Conservation (phyloP, 2,888 invertebrate species). For the Melanargia galathea region DNA sequence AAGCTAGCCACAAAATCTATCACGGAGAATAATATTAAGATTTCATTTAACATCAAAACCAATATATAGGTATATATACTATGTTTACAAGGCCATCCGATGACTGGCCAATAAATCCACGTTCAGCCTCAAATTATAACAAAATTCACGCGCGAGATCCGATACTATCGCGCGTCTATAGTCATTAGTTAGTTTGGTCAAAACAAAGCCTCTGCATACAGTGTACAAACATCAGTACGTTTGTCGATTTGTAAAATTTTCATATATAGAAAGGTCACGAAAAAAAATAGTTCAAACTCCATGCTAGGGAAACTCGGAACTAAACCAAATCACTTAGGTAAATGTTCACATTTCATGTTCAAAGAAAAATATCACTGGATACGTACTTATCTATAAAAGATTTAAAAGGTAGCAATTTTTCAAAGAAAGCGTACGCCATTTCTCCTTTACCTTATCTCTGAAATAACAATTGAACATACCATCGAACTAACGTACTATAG, state of each 20-base stretch:
- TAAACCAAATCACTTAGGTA: conserved; percentile 1
- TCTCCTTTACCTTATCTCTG: conserved; percentile 17
- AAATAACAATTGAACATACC: conserved; percentile 32
- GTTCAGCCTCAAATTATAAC: conserved; percentile 35
- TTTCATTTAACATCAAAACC: too few species aligned
- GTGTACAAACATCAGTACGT: conserved; percentile 10
- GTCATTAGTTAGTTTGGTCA: conserved; percentile 59
- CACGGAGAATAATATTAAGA: too few species aligned
- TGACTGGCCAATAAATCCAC: conserved; percentile 37
- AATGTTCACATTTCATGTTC: background rate
- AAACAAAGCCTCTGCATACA: conserved; percentile 53
- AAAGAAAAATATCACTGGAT: conserved; percentile 6
- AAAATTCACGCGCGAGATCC: conserved; percentile 37
- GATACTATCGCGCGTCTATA: conserved; percentile 40
- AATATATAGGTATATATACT: too few species aligned
- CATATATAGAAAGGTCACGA: too few species aligned
- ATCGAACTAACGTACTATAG: conserved; percentile 17
- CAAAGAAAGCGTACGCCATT: conserved; percentile 20
- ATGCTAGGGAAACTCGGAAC: background rate
- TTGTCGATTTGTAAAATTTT: too few species aligned
- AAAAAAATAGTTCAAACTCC: too few species aligned
- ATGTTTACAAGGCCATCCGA: conserved; percentile 26
- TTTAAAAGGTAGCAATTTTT: conserved; percentile 27
- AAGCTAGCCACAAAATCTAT: too few species aligned
- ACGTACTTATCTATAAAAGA: conserved; percentile 12